Percentiles rank a stretch among this genome's conserved stretches.
Evolutionary conservation across 2,113 vertebrate species (phyloP).

Genomic region (Aspiorhynchus laticeps): DNA sequence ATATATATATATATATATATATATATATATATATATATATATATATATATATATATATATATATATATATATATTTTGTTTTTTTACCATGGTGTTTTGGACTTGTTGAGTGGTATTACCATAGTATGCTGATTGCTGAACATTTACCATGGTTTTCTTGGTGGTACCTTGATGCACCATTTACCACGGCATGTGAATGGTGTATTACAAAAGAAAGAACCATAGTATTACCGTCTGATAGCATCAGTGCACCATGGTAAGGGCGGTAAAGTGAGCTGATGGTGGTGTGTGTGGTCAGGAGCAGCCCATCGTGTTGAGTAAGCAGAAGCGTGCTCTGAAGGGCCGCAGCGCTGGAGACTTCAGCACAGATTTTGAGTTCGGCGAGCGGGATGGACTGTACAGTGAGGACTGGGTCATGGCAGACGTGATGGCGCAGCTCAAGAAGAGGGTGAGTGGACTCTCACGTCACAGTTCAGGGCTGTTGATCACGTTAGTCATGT

Average conservation of each 20-base stretch:
- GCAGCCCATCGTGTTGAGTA: slow-evolving; percentile 66
- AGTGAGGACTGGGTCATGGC: slow-evolving; percentile 82
- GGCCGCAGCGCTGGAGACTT: slow-evolving; percentile 69
- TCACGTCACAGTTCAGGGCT: background rate
- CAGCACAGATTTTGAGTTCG: slow-evolving; percentile 83
- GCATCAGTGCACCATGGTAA: background rate
- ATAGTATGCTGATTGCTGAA: background rate
- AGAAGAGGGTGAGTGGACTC: slow-evolving; percentile 80
- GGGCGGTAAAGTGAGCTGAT: background rate
- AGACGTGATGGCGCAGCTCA: slow-evolving; percentile 86
- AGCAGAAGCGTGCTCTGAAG: slow-evolving; percentile 64
- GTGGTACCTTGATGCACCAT: background rate
- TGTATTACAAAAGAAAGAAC: background rate
- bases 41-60: no score
- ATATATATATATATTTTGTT: no score
- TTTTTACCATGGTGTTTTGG: background rate
- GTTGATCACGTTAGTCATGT: background rate
- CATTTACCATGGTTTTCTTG: no score
- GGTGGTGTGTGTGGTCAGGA: slow-evolving; percentile 65
- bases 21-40: no score
- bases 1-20: no score
- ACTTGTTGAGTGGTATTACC: background rate
- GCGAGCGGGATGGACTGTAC: slow-evolving; percentile 77
- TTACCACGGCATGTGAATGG: background rate
- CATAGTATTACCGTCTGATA: background rate